Evolutionary conservation across 2,888 invertebrate species (phyloP), one percentile per base, ranked within the genome.

Genomic region (Drosophila infuscata): DNA sequence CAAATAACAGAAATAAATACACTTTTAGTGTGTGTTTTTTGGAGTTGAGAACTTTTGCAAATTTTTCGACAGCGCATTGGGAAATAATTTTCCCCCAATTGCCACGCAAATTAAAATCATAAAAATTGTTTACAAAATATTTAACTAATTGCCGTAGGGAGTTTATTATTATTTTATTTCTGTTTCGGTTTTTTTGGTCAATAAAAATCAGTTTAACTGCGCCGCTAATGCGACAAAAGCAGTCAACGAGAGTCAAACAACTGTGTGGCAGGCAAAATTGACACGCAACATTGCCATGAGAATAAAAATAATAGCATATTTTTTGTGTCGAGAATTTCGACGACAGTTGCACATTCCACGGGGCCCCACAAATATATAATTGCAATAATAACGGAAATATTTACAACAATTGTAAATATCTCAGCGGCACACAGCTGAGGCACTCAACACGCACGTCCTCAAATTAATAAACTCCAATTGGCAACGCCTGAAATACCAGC

Each of bases 381-480:
- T 91, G 77, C 81, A 91, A 91, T 80, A 88, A 91, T 88, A 88
- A 91, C 88, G 88, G 88, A 91, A 88, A 91, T 91, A 90, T 82
- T 88, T 89, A 89, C 87, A 90, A 75, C 85, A 89, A 88, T 91
- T 91, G 91, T 88, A 89, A 88, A 88, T 88, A 89, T 80, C 88
- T 88, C 76, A 74, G 87, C 63, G 3, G 25, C 25, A 25, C 25
- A 35, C 46, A 74, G 35, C 65, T 75, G 32, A 36, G 64, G 76
- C 67, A 71, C 77, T 79, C 74, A 71, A 75, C 91, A 89, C 89
- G 89, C 88, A 87, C 82, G 75, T 70, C 70, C 85, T 64, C 71
- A 71, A 89, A 91, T 88, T 91, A 91, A 89, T 91, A 89, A 91
- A 88, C 80, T 85, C 73, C 69, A 83, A 86, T 89, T 90, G 89